Evolutionary conservation across 2,113 vertebrate genomes (phyloP).

Genomic region (Numida meleagris): DNA sequence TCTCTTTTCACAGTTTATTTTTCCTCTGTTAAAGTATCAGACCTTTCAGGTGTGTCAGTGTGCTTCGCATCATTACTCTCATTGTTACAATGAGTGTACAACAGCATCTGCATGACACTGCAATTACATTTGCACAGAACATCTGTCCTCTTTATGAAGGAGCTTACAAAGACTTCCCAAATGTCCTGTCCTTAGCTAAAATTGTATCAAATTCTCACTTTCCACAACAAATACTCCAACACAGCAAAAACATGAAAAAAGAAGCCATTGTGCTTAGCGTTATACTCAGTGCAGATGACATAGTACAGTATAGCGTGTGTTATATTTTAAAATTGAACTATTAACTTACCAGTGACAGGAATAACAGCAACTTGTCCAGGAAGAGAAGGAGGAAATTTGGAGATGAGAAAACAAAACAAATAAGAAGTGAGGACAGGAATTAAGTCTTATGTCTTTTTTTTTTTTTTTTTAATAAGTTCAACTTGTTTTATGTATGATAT

Average conservation of each 20-base stretch:
- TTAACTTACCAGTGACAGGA: not conserved
- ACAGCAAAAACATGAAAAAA: not conserved
- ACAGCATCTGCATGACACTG: not conserved
- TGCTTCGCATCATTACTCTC: not conserved
- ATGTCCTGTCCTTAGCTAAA: not conserved
- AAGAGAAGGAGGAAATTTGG: not conserved
- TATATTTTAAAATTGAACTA: not conserved
- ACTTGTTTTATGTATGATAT: not conserved
- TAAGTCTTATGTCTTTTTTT: not conserved
- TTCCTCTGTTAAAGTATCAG: not conserved
- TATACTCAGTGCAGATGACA: not conserved
- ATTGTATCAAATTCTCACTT: not conserved
- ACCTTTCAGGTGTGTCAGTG: not conserved
- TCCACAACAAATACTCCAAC: not conserved
- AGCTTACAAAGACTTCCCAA: not conserved
- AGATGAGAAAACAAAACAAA: not conserved
- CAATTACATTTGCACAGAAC: not conserved
- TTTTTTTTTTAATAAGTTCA: not conserved
- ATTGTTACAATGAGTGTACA: not conserved
- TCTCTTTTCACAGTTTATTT: not conserved
- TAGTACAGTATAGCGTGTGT: too few relatives aligned
- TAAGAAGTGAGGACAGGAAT: not conserved
- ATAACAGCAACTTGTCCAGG: not conserved
- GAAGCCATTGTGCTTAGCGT: not conserved
- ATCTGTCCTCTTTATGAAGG: not conserved